Conservation (phyloP, 1,140 invertebrate species). For the Neelides sp. region DNA sequence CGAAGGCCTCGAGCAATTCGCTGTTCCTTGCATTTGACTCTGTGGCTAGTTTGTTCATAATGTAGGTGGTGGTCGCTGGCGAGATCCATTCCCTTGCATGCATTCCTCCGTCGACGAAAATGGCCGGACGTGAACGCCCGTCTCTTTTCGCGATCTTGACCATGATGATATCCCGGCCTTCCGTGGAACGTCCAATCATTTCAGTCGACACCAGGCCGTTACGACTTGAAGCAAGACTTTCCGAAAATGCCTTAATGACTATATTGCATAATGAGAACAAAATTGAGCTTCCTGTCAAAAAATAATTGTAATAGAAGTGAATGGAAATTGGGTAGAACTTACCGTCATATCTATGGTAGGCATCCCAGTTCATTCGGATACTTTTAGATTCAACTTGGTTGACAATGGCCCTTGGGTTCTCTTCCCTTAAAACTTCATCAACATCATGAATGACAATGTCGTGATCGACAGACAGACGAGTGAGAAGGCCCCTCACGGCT, state of each 20-base stretch:
- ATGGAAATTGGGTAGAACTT: not conserved
- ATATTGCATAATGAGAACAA: constrained; percentile 18
- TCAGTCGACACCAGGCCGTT: constrained; percentile 5
- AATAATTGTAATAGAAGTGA: constrained; percentile 33
- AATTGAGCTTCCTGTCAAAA: constrained; percentile 29
- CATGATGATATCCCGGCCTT: constrained; percentile 21
- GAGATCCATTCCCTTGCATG: constrained; percentile 88
- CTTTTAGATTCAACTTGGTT: constrained; percentile 37
- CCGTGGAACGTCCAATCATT: constrained; percentile 14
- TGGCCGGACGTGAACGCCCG: not conserved
- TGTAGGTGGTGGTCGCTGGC: constrained; percentile 67
- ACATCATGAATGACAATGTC: constrained; percentile 58
- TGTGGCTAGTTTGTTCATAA: constrained; percentile 64
- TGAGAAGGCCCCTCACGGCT: constrained; percentile 51
- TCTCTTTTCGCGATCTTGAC: constrained; percentile 15
- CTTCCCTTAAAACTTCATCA: constrained; percentile 40
- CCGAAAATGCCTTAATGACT: constrained; percentile 59
- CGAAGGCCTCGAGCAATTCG: constrained; percentile 54
- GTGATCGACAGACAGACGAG: constrained; percentile 48
- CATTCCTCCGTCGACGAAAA: constrained; percentile 47
- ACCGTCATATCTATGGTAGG: constrained; percentile 32
- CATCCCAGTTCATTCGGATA: constrained; percentile 32
- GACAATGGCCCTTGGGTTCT: constrained; percentile 24
- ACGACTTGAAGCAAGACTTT: constrained; percentile 63
- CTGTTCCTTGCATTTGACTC: constrained; percentile 46